These are phyloP conservation scores for Diarsia mendica DNA, from an alignment of 2,888 invertebrate species.

Conservation along the genomic window DNA sequence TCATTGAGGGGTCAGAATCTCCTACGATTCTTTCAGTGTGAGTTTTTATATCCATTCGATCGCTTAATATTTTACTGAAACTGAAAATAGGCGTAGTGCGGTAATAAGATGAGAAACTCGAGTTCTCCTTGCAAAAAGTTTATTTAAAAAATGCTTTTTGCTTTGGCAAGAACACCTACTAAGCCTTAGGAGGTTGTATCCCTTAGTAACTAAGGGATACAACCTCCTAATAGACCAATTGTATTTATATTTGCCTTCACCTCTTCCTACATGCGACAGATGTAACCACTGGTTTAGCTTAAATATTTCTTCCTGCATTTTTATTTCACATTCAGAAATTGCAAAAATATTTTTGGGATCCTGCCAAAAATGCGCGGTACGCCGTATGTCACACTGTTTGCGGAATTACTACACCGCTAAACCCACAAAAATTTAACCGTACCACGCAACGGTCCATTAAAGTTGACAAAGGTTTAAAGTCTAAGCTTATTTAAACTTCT, in stretches of 20 bases:
- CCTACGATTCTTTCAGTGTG: no score
- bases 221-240: no score
- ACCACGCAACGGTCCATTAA: constrained; percentile 36
- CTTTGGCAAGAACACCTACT: no score
- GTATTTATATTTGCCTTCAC: no score
- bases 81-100: no score
- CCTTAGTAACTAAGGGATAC: no score
- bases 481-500: constrained; percentile 36
- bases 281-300: constrained; percentile 6
- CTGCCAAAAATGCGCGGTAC: constrained; percentile 23
- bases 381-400: constrained; percentile 10
- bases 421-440: constrained; percentile 9
- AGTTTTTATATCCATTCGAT: no score
- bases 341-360: constrained; percentile 25
- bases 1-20: not conserved
- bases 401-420: constrained; percentile 8
- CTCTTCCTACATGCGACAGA: not conserved
- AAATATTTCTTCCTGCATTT: constrained; percentile 4
- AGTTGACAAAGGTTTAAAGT: constrained; percentile 30
- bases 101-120: no score
- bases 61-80: no score
- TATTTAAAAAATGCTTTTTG: no score
- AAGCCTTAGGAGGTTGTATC: no score
- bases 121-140: no score
- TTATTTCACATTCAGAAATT: not conserved